Evolutionary conservation across 1,140 invertebrate genomes (phyloP), one percentile per base, ranked within the genome.

Genomic region (Drosophila subpulchrella): DNA sequence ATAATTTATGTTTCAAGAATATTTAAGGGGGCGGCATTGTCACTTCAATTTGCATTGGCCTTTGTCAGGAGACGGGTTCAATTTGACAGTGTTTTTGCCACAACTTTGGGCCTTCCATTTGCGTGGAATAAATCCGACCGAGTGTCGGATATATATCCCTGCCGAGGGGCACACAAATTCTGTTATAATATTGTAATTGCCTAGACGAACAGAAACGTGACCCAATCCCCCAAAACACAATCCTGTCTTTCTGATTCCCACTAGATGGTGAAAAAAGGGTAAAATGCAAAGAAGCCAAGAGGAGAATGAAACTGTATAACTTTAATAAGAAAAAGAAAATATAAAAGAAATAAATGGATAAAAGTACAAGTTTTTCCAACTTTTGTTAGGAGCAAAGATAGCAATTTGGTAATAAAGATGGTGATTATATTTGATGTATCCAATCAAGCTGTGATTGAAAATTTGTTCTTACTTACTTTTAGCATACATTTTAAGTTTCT

Each of bases 1-100:
- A 56, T 77, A 70, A 77, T 77, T 77, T 70, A 77, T 77, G 75
- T 61, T 53, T 36, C 12, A 39, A 15, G 42, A 41, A 71, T 70
- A 57, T 30, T 17, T 7, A 0, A 3, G 27, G 68, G 39, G 27
- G 41, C n/a, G 24, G 36, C 48, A 58, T 58, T 75, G 70, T 75
- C 73, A 75, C 60, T 75, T 75, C 48, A 57, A 75, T 75, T 75
- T 75, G 74, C 74, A 76, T 76, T 71, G 46, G 36, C 67, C 65
- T 48, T 76, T 59, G 61, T 59, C 62, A 55, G 15, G 17, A 39
- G 47, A 39, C 11, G 57, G 32, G 41, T 12, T 50, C 30, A 8
- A 34, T 17, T 20, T 44, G 62, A 13, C 27, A 34, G 48, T 13
- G 8, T 51, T 50, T 51, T 10, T 15, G 42, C 42, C 39, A 41